Evolutionary conservation across 2,113 vertebrate genomes (phyloP).

Genomic region (Amia ocellicauda): DNA sequence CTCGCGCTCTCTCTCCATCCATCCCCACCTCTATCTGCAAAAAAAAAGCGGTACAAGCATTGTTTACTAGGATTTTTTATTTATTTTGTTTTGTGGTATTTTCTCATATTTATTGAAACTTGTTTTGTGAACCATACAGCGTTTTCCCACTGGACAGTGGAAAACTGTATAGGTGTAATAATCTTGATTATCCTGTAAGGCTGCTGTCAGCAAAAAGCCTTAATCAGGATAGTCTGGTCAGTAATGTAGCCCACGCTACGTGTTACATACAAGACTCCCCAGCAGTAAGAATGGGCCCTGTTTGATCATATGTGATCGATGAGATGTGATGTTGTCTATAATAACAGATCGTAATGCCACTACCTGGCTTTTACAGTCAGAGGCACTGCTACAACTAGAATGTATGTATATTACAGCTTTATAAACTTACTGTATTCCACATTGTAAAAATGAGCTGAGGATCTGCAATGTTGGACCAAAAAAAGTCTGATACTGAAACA

Average conservation of each 20-base stretch:
- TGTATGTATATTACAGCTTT: conserved; percentile 51
- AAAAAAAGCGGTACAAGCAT: conserved; percentile 12
- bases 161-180: too few relatives aligned
- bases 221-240: too few relatives aligned
- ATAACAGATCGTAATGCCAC: neutral
- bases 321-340: neutral
- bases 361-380: neutral
- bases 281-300: too few relatives aligned
- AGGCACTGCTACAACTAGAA: conserved; percentile 53
- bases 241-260: too few relatives aligned
- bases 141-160: neutral
- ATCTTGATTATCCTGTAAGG: too few relatives aligned
- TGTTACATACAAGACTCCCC: too few relatives aligned
- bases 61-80: conserved; percentile 1
- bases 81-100: neutral
- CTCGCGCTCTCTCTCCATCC: conserved; percentile 5
- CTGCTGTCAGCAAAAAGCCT: too few relatives aligned
- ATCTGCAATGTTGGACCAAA: conserved; percentile 37
- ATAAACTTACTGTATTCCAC: conserved; percentile 36
- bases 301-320: too few relatives aligned
- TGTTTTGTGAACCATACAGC: neutral
- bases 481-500: too few relatives aligned
- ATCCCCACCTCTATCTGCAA: neutral
- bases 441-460: conserved; percentile 30
- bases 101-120: too few relatives aligned